These are phyloP conservation scores for Melanotaenia maccullochi DNA, from an alignment of 2,797 vertebrate genomes.

Conservation along the genomic window DNA sequence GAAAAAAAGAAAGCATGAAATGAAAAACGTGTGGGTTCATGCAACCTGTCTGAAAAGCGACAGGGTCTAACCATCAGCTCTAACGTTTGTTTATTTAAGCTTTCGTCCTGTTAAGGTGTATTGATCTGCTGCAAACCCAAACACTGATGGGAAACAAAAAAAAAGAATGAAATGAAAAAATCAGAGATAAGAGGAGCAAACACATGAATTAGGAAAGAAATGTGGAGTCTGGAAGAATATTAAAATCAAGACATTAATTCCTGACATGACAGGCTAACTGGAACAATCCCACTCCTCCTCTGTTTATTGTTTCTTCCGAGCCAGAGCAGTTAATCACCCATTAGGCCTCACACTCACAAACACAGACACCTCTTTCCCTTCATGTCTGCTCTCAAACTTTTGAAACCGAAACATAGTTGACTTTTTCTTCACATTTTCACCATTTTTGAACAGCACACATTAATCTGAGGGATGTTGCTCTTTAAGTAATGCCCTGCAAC, in stretches of 20 bases:
- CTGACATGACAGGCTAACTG: conserved; percentile 45
- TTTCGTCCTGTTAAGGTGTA: conserved; percentile 32
- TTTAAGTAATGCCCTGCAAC: conserved; percentile 40
- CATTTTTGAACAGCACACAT: conserved; percentile 7
- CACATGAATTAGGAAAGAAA: conserved; percentile 39
- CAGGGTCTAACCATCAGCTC: conserved; percentile 37
- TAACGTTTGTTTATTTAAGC: conserved; percentile 7
- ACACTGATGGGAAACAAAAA: conserved; percentile 23
- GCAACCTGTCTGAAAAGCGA: conserved; percentile 46
- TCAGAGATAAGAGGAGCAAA: conserved; percentile 28
- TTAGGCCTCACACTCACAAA: conserved; percentile 16
- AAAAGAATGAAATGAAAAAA: conserved; percentile 24
- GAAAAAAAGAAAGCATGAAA: conserved; percentile 13
- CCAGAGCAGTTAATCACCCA: conserved; percentile 55
- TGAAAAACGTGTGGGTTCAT: conserved; percentile 40
- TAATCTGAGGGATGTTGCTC: conserved; percentile 29
- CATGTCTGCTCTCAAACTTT: not conserved
- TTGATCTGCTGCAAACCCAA: conserved; percentile 34
- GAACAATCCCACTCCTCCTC: conserved; percentile 48
- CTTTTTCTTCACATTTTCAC: conserved; percentile 45
- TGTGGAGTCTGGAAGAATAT: conserved; percentile 33
- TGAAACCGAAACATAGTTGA: not conserved
- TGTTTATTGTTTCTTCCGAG: conserved; percentile 74
- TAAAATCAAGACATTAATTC: conserved; percentile 53
- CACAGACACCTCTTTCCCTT: not conserved